Conservation (phyloP, 2,113 vertebrate species). For the Vombatus ursinus region DNA sequence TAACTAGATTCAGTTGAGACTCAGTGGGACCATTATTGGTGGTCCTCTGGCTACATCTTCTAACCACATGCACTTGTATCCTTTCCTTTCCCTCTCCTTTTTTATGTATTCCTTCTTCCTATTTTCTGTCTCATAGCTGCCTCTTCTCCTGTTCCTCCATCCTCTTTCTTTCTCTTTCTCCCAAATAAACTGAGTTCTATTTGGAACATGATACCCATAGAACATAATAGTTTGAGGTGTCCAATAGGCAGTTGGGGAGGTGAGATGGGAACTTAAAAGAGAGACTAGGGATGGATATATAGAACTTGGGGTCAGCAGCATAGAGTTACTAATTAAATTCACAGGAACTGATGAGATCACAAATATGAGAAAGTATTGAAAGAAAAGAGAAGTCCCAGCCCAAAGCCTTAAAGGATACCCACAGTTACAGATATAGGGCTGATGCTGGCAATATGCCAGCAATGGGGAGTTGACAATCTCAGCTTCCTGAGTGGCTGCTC, state of each 20-base stretch:
- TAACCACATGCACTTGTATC: neutral
- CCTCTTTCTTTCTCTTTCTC: neutral
- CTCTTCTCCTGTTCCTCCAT: fast-evolving
- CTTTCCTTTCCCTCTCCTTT: neutral
- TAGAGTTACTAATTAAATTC: neutral
- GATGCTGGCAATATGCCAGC: neutral
- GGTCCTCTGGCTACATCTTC: neutral
- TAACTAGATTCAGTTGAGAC: neutral
- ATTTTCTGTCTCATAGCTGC: neutral
- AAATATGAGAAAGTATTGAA: neutral
- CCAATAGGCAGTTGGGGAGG: neutral
- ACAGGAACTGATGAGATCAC: neutral
- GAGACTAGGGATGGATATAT: neutral
- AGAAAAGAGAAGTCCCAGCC: neutral
- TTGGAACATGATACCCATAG: neutral
- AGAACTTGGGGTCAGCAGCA: neutral
- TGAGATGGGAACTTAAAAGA: neutral
- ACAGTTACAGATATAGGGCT: neutral
- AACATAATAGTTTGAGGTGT: neutral
- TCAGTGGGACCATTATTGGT: neutral
- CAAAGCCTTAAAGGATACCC: neutral
- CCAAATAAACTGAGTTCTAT: neutral
- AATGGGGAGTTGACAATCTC: neutral
- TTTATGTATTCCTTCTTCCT: neutral
- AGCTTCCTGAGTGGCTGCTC: neutral